Conservation (phyloP, 2,113 vertebrate species). For the Furnarius figulus region DNA sequence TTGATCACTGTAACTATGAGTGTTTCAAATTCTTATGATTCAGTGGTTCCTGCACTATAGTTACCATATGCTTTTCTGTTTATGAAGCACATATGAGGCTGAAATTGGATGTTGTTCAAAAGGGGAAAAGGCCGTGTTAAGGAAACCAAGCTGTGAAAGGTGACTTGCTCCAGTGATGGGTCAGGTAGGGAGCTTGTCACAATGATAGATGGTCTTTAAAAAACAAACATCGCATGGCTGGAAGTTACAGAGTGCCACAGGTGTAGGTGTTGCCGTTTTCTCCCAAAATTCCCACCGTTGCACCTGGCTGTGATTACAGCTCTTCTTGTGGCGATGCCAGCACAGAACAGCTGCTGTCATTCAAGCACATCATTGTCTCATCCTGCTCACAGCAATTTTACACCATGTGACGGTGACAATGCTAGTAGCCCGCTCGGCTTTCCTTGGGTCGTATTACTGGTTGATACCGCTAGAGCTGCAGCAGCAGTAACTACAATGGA, state of each 20-base stretch:
- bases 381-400: conserved; percentile 13
- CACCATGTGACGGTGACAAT: background rate
- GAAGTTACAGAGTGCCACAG: conserved; percentile 37
- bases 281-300: background rate
- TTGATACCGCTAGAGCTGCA: background rate
- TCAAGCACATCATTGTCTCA: conserved; percentile 21
- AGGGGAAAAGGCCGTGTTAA: background rate
- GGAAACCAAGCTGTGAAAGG: background rate
- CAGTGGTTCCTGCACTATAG: conserved; percentile 39
- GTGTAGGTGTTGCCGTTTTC: background rate
- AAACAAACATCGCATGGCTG: background rate
- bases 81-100: background rate
- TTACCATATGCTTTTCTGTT: conserved; percentile 1
- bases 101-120: background rate
- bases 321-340: background rate
- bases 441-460: background rate
- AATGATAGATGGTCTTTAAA: conserved; percentile 31
- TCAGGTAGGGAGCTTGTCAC: conserved; percentile 15
- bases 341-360: conserved; percentile 8
- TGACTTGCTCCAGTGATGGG: background rate
- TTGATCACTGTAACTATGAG: conserved; percentile 62
- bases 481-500: background rate
- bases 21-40: conserved; percentile 60
- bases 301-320: conserved; percentile 45
- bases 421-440: background rate